Evolutionary conservation across 2,797 vertebrate species (phyloP), one percentile per base, ranked within the genome.

Genomic region (Tinamus major): DNA sequence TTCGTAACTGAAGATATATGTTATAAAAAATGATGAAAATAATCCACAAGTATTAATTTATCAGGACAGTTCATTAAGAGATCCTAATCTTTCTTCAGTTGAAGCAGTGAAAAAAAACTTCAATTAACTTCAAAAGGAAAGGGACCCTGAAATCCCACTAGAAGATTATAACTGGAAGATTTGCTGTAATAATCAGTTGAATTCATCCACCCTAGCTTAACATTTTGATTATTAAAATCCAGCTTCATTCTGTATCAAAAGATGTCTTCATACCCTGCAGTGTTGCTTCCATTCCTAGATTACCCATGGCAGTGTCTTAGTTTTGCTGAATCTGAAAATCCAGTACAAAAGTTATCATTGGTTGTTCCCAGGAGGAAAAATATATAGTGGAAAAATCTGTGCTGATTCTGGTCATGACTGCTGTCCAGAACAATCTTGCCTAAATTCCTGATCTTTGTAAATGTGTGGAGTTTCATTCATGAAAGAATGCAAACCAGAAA

Each of bases 121-220:
- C 78, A 92, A 95, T 95, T 96, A 94, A 96, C 94, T 94, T 96
- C 95, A 96, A 93, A 96, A 93, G 88, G 80, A 92, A 27, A 90
- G 14, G 35, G 44, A 58, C 41, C 37, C 49, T 93, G 81, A 94
- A 96, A 95, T 95, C 90, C 49, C 4, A n/a, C 85, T 90, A 89
- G 69, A 82, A 82, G 92, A 93, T 96, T 94, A 94, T 85, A 94
- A 87, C 83, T 94, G 71, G 86, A 93, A 90, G 88, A 96, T 94
- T 95, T 96, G 78, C 65, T 59, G 29, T 75, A 90, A 74, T 93
- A 78, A 87, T 95, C 88, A 77, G 51, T 24, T 77, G 8, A 93
- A 91, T 59, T 88, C 53, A 92, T 90, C 78, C 80, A 82, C 94
- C n/a, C 49, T 87, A 75, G 86, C 84, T 96, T 96, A 93, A 90